Conservation (phyloP, 2,797 vertebrate species). For the Allochrocebus solatus region DNA sequence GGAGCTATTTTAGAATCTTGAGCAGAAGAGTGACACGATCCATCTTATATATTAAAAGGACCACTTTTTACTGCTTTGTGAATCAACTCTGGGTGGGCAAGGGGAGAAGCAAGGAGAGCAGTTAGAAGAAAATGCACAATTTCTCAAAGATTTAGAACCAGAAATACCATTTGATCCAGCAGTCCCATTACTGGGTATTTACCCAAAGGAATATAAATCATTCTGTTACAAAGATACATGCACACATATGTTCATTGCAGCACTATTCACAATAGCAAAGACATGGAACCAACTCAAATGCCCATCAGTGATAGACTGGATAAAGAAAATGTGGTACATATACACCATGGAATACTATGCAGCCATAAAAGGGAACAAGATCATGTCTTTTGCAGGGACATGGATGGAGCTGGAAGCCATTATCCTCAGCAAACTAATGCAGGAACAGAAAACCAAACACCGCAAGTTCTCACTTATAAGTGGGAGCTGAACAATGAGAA, state of each 20-base stretch:
- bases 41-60: not conserved
- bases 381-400: not conserved
- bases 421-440: too few species aligned
- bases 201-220: too few species aligned
- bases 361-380: not conserved
- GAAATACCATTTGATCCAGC: too few species aligned
- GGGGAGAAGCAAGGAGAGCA: not conserved
- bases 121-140: not conserved
- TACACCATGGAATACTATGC: not conserved
- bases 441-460: too few species aligned
- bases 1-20: not conserved
- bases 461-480: too few species aligned
- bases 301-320: not conserved
- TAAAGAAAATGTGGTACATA: not conserved
- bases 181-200: too few species aligned
- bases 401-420: not conserved
- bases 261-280: not conserved
- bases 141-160: too few species aligned
- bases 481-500: too few species aligned
- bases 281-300: not conserved
- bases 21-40: not conserved
- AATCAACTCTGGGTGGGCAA: not conserved
- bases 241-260: not conserved
- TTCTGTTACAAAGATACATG: too few species aligned
- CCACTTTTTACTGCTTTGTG: not conserved